Evolutionary conservation across 2,888 invertebrate species (phyloP).

Genomic region (Hypercompe scribonia): DNA sequence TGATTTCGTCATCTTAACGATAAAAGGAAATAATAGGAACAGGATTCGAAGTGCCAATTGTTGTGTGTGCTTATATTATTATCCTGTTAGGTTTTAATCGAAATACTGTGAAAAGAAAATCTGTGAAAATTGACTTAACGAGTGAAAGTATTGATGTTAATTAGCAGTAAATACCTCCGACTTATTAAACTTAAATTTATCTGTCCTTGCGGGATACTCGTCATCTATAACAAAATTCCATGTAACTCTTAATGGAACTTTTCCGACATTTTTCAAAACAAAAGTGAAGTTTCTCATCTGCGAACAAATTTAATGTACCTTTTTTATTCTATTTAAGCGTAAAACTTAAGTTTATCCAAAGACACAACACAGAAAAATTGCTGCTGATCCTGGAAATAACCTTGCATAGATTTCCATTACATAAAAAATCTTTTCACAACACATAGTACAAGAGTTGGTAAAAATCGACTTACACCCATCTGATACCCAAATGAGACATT

Average conservation of each 20-base stretch:
- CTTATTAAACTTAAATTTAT: slow-evolving; percentile 57
- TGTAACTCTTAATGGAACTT: slow-evolving; percentile 73
- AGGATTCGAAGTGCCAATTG: too few relatives aligned
- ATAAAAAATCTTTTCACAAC: background rate
- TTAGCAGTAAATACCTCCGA: slow-evolving; percentile 34
- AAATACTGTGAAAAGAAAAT: background rate
- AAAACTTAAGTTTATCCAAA: background rate
- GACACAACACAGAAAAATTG: background rate
- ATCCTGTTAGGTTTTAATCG: too few relatives aligned
- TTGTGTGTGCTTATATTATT: too few relatives aligned
- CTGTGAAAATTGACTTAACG: background rate
- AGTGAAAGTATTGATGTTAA: background rate
- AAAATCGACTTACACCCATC: too few relatives aligned
- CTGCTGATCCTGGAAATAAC: background rate
- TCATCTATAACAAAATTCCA: slow-evolving; percentile 79
- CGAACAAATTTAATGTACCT: background rate
- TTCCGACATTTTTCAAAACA: slow-evolving; percentile 71
- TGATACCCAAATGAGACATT: too few relatives aligned
- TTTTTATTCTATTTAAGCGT: background rate
- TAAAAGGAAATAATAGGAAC: too few relatives aligned
- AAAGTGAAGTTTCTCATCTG: slow-evolving; percentile 74
- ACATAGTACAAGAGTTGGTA: too few relatives aligned
- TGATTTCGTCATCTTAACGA: too few relatives aligned
- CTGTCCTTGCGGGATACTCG: slow-evolving; percentile 74
- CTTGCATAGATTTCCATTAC: background rate